These are phyloP conservation scores for Puffinus mauretanicus DNA, from an alignment of 2,113 vertebrate genomes.

Conservation along the genomic window DNA sequence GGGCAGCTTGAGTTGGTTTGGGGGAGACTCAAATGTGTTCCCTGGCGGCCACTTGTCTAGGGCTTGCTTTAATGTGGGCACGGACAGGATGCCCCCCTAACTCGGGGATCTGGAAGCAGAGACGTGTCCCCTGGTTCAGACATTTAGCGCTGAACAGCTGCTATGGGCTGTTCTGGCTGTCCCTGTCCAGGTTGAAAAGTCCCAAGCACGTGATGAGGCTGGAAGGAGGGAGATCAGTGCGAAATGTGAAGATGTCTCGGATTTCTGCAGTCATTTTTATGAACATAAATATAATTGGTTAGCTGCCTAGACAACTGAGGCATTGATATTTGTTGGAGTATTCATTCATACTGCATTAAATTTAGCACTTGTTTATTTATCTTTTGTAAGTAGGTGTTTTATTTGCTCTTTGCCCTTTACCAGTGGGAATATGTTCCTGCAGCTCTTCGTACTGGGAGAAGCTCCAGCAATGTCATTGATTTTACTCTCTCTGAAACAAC, in stretches of 20 bases:
- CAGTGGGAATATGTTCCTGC: background rate
- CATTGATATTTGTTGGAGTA: background rate
- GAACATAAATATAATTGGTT: background rate
- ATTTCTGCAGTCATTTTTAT: background rate
- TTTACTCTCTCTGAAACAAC: background rate
- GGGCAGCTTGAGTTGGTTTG: background rate
- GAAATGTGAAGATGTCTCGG: background rate
- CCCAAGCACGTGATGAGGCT: rapidly evolving
- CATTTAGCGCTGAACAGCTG: background rate
- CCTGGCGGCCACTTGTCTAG: background rate
- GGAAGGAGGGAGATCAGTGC: background rate
- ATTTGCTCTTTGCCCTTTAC: background rate
- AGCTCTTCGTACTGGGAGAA: background rate
- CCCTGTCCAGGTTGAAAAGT: background rate
- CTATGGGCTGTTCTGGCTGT: background rate
- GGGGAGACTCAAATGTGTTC: background rate
- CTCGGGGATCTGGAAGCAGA: background rate
- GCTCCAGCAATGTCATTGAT: background rate
- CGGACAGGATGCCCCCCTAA: background rate
- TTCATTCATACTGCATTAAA: background rate
- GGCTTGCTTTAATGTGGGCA: background rate
- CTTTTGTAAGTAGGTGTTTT: background rate
- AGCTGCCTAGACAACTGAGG: background rate
- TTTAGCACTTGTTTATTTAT: background rate
- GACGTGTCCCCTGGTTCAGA: background rate